Conservation (phyloP, 2,888 invertebrate genomes). For the Polylopha cassiicola region DNA sequence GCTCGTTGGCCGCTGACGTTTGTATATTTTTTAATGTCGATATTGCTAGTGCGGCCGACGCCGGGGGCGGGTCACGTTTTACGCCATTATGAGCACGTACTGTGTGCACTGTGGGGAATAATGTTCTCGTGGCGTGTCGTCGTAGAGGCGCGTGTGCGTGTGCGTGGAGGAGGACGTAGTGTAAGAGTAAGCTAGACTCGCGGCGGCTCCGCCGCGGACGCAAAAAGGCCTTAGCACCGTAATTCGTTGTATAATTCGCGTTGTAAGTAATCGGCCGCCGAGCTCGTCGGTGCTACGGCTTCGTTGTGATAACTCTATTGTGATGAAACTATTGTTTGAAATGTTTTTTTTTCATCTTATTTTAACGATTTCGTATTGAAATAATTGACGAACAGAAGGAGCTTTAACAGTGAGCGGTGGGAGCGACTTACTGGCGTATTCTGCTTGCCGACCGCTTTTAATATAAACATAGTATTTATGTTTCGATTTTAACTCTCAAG, state of each 20-base stretch:
- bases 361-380: constrained; percentile 42
- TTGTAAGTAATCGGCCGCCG: constrained; percentile 25
- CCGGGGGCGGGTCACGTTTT: too few species aligned
- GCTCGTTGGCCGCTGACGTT: too few species aligned
- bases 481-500: constrained; percentile 60
- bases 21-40: too few species aligned
- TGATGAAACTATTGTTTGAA: constrained; percentile 47
- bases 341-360: constrained; percentile 41
- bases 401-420: constrained; percentile 49
- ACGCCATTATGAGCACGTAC: too few species aligned
- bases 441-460: constrained; percentile 61
- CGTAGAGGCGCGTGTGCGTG: too few species aligned
- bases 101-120: too few species aligned
- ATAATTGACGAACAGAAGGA: constrained; percentile 44
- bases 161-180: constrained; percentile 9
- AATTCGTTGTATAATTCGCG: constrained; percentile 30
- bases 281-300: constrained; percentile 34
- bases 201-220: constrained; percentile 29
- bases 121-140: too few species aligned
- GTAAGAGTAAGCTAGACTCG: constrained; percentile 19
- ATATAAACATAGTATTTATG: constrained; percentile 75
- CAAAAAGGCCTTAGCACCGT: constrained; percentile 41
- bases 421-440: constrained; percentile 43
- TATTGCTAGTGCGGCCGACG: too few species aligned
- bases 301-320: constrained; percentile 53